Evolutionary conservation across 2,888 invertebrate genomes (phyloP).

Genomic region (Oligia latruncula): DNA sequence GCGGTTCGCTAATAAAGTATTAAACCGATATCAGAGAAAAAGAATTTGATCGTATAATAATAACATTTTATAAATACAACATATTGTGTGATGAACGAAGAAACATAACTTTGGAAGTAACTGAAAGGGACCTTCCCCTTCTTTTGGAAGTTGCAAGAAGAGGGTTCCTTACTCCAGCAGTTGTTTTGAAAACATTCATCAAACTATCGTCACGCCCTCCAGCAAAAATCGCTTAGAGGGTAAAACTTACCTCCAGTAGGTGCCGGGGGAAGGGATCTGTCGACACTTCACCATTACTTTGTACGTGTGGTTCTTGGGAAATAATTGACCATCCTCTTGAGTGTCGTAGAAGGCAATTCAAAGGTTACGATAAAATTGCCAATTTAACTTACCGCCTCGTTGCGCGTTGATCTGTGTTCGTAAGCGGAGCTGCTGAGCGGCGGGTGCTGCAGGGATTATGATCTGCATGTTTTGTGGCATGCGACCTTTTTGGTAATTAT

Average conservation of each 20-base stretch:
- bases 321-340: neutral
- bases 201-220: slow-evolving; percentile 59
- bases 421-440: neutral
- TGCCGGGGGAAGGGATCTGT: neutral
- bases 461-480: neutral
- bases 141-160: slow-evolving; percentile 34
- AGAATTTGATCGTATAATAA: slow-evolving; percentile 2
- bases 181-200: slow-evolving; percentile 54
- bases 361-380: neutral
- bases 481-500: neutral
- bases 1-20: neutral
- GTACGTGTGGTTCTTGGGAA: neutral
- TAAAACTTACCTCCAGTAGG: slow-evolving; percentile 2
- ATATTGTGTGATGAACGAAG: neutral
- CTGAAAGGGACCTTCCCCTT: slow-evolving; percentile 18
- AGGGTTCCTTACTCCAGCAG: slow-evolving; percentile 29
- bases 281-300: neutral
- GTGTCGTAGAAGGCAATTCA: neutral
- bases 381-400: neutral
- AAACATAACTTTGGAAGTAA: slow-evolving; percentile 7
- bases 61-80: slow-evolving; percentile 2
- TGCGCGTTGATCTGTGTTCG: too few relatives aligned
- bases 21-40: neutral
- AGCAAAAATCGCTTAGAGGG: slow-evolving; percentile 45
- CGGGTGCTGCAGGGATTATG: neutral